Base-by-base conservation (phyloP, 1,140 invertebrate species). In the Papilio glaucus region DNA sequence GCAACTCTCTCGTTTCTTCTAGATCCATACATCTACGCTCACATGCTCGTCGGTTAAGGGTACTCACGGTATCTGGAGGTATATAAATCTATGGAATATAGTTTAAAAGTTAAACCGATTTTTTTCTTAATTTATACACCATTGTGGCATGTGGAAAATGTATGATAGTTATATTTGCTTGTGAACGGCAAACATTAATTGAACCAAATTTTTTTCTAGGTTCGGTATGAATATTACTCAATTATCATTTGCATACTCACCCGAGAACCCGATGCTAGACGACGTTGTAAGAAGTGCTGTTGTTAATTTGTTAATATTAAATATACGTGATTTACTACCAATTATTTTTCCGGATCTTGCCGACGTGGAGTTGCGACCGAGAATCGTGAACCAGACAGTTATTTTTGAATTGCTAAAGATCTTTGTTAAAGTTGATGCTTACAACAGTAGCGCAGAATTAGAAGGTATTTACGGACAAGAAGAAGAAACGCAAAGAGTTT, bases 221-320 rank as follows among this genome's bases (percentile, higher is more conserved):
- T 26, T 18, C 29, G 84, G 78, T 4, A 81, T 93, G 83, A 87
- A 88, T 72, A n/a, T 84, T 10, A 80, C 72, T 15, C 33, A 81
- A 61, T 29, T 93, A 24, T 87, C 89, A 0, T 76, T 91, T 21
- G 91, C 88, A 3, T 93, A 90, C 70, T 92, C 91, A 8, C 91
- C 91, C 18, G 72, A 76, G 9, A 92, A 85, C 61, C 85, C 83
- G 10, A 71, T 86, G 33, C 77, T 93, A 33, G 85, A 91, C 1
- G 83, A 88, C 33, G 84, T 93, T 0, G 60, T 93, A 63, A 73
- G 80, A 76, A 83, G 65, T 41, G 80, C 89, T 0, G 63, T 83
- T 0, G 65, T 81, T 6, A 86, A 89, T 72, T 76, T 93, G 45
- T 70, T 90, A 13, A 29, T 79, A 41, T 26, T 61, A 18, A 90